phyloP scores from a whole-genome alignment of 92 coral and sea anemone species.

The Actinostola sp. region DNA sequence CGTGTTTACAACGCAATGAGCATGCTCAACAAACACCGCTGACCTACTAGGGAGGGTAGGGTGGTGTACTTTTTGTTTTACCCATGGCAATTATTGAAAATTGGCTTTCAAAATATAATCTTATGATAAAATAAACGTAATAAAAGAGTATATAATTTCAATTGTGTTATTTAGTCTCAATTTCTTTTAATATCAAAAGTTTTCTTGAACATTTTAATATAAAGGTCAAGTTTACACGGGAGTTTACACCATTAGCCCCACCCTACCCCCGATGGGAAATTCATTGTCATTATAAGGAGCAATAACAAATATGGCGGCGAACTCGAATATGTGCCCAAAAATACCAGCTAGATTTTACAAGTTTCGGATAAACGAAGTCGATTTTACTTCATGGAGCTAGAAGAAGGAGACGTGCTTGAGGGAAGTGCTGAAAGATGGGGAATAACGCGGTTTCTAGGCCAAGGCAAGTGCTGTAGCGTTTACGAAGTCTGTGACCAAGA shows the following conservation, averaged over 20 bases:
- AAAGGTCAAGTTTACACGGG: too few relatives aligned
- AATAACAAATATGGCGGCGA: conserved; percentile 47
- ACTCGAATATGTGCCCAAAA: conserved; percentile 3
- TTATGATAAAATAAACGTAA: too few relatives aligned
- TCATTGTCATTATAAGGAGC: background rate
- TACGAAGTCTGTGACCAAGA: conserved; percentile 29
- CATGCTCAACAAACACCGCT: conserved; percentile 33
- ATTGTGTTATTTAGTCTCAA: too few relatives aligned
- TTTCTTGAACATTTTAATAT: too few relatives aligned
- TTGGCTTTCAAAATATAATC: background rate
- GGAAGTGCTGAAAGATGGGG: conserved; percentile 46
- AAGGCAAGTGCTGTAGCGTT: conserved; percentile 74
- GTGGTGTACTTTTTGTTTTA: background rate
- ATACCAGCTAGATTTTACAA: background rate
- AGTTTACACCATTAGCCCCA: background rate
- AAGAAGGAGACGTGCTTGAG: conserved; percentile 51
- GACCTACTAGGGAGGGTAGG: conserved; percentile 4
- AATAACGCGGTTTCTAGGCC: conserved; percentile 50
- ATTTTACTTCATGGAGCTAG: conserved; percentile 37
- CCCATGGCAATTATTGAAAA: background rate
- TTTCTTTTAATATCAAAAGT: too few relatives aligned
- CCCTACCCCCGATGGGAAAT: conserved; percentile 5
- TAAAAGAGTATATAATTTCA: too few relatives aligned
- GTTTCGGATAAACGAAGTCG: conserved; percentile 7
- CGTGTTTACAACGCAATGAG: conserved; percentile 35